phyloP scores from a whole-genome alignment of 2,888 invertebrate species.

The Clivina fossor region DNA sequence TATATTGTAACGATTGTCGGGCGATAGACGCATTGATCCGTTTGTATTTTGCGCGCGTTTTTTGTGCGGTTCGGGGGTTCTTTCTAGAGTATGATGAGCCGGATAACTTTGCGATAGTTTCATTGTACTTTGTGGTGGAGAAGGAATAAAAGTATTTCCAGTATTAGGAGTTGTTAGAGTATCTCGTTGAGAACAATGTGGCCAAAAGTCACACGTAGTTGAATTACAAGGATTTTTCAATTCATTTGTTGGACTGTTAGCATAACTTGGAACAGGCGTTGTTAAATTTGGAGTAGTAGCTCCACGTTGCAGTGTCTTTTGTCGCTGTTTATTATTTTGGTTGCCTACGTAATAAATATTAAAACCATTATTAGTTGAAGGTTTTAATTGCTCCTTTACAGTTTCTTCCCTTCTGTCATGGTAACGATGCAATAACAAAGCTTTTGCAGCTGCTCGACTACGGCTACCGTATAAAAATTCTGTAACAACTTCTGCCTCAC shows the following conservation, averaged over 20 bases:
- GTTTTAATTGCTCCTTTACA: slow-evolving; percentile 42
- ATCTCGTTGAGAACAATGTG: slow-evolving; percentile 58
- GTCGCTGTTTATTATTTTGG: slow-evolving; percentile 49
- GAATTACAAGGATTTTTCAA: slow-evolving; percentile 55
- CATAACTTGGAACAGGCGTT: slow-evolving; percentile 44
- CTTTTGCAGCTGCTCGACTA: slow-evolving; percentile 57
- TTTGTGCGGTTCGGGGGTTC: slow-evolving; percentile 37
- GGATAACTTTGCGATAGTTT: slow-evolving; percentile 60
- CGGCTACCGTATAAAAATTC: slow-evolving; percentile 60
- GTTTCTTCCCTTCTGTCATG: slow-evolving; percentile 48
- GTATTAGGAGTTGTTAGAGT: slow-evolving; percentile 42
- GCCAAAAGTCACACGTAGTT: slow-evolving; percentile 65
- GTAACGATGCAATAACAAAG: slow-evolving; percentile 52
- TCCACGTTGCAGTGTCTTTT: slow-evolving; percentile 54
- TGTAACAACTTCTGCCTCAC: slow-evolving; percentile 60
- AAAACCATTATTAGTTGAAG: slow-evolving; percentile 47
- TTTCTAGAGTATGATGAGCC: slow-evolving; percentile 49
- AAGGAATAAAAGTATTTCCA: too few relatives aligned
- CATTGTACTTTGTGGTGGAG: slow-evolving; percentile 50
- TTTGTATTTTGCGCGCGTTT: slow-evolving; percentile 33
- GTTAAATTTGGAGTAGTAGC: slow-evolving; percentile 54
- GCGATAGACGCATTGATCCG: slow-evolving; percentile 14
- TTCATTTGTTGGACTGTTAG: slow-evolving; percentile 43
- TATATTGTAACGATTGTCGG: slow-evolving; percentile 10
- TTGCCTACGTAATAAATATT: slow-evolving; percentile 50